These are phyloP conservation scores for Oscheius onirici DNA, from an alignment of 2,888 invertebrate genomes.

Conservation along the genomic window DNA sequence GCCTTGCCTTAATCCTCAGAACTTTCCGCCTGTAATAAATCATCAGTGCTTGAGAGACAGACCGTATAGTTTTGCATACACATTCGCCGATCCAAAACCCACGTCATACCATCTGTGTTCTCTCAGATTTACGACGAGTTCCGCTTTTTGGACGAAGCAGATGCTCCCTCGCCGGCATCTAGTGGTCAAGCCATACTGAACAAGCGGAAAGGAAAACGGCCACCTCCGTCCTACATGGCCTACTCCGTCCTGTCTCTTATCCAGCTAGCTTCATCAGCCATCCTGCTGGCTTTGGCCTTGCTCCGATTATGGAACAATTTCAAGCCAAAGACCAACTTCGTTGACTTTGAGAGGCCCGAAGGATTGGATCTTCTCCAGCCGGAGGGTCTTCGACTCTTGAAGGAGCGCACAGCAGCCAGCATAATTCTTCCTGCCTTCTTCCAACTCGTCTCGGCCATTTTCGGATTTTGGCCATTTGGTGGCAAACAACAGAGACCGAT, in stretches of 20 bases:
- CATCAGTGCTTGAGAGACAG: too few species aligned
- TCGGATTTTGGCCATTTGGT: slow-evolving; percentile 44
- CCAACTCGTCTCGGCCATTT: slow-evolving; percentile 41
- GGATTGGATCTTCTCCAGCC: slow-evolving; percentile 17
- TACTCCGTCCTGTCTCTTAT: slow-evolving; percentile 22
- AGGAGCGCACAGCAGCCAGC: slow-evolving; percentile 25
- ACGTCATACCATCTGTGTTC: neutral
- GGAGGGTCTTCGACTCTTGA: slow-evolving; percentile 17
- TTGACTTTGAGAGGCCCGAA: slow-evolving; percentile 29
- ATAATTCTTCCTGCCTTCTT: slow-evolving; percentile 42
- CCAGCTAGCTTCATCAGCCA: slow-evolving; percentile 7
- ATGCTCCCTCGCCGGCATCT: slow-evolving; percentile 40
- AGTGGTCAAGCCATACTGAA: slow-evolving; percentile 22
- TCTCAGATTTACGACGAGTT: slow-evolving; percentile 54
- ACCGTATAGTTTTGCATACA: neutral
- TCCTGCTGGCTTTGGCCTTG: neutral
- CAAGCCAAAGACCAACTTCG: neutral
- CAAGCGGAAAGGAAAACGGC: neutral
- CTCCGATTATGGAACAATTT: slow-evolving; percentile 14
- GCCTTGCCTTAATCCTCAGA: too few species aligned
- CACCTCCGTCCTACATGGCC: slow-evolving; percentile 16
- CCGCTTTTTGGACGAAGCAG: slow-evolving; percentile 50
- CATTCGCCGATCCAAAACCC: neutral
- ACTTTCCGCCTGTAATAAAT: too few species aligned
- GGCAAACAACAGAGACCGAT: slow-evolving; percentile 1